Base-by-base conservation (phyloP, 2,797 vertebrate species). In the Neosilurus hyrtlii region DNA sequence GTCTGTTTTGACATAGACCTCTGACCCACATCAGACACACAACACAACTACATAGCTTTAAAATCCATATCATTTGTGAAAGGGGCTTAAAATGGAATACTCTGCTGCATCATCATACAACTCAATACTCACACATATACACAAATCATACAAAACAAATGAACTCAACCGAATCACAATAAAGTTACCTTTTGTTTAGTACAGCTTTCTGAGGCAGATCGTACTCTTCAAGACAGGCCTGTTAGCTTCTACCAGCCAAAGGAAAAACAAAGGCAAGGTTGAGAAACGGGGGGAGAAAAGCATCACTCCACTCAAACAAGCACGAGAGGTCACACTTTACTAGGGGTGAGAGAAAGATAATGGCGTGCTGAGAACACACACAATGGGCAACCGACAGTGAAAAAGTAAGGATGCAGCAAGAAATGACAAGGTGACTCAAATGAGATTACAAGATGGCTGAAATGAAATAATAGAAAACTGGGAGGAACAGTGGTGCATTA, bases 341-440 rank as follows among this genome's bases (percentile, higher is more conserved):
- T 75, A 63, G 68, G 80, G 66, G 85, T 83, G 87, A 92, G 86
- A 90, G 86, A 87, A 89, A 85, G 87, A 86, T 84, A 89, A 89
- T 86, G 82, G 86, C 86, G 14, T 78, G 80, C 87, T 83, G 86
- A 80, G 86, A 89, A 80, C 63, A 87, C 82, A 81, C 84, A 83
- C 57, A 54, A 77, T 77, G 84, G 83, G 77, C 12, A n/a, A 82
- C 85, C 79, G 43, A 52, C 74, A 61, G 81, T 70, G 18, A 72
- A 83, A 74, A 86, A 87, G 54, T 49, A 84, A 88, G 54, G 73
- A 84, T 81, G 76, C 35, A 56, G 24, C 37, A 49, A 85, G 82
- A 82, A 52, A 84, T 83, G 82, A 81, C 76, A 81, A 84, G 82
- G 82, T 82, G 82, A 72, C 66, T 78, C 80, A 78, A 37, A 75